These are phyloP conservation scores for Colius striatus DNA, from an alignment of 2,113 vertebrate species.

Conservation along the genomic window DNA sequence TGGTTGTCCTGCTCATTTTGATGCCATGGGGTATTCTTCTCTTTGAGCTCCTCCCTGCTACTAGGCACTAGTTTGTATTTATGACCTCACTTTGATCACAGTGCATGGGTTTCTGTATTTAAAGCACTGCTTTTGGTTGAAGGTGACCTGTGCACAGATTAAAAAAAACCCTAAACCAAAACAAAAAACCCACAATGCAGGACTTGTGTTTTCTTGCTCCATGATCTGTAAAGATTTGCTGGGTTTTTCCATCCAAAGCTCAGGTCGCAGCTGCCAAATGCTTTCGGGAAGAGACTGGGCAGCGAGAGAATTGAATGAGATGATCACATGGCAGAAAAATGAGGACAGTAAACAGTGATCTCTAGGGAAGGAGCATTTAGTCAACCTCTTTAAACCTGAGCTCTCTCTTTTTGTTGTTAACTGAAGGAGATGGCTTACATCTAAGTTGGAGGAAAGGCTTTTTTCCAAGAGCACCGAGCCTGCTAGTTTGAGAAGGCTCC, in stretches of 20 bases:
- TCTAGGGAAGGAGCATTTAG: conserved; percentile 57
- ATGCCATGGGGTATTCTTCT: conserved; percentile 49
- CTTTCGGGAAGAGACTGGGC: conserved; percentile 43
- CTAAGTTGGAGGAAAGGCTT: neutral
- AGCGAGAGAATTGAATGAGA: conserved; percentile 49
- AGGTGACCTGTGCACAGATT: neutral
- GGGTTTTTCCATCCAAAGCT: conserved; percentile 57
- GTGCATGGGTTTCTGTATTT: neutral
- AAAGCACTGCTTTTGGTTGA: neutral
- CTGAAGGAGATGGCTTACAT: conserved; percentile 1
- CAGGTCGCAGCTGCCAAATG: conserved; percentile 46
- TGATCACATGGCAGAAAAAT: conserved; percentile 70
- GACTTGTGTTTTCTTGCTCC: conserved; percentile 9
- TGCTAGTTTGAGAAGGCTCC: conserved; percentile 5
- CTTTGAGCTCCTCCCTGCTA: neutral
- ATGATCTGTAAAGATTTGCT: neutral
- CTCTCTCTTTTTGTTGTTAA: conserved; percentile 8
- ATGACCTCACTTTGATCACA: conserved; percentile 18
- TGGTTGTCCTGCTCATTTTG: conserved; percentile 73
- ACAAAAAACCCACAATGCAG: neutral
- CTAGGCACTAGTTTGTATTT: conserved; percentile 1
- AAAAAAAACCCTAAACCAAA: neutral
- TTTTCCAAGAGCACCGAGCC: neutral
- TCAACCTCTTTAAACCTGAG: conserved; percentile 55
- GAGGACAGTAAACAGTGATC: conserved; percentile 68